phyloP scores from a whole-genome alignment of 1,140 invertebrate genomes.

The Asbolus verrucosus region DNA sequence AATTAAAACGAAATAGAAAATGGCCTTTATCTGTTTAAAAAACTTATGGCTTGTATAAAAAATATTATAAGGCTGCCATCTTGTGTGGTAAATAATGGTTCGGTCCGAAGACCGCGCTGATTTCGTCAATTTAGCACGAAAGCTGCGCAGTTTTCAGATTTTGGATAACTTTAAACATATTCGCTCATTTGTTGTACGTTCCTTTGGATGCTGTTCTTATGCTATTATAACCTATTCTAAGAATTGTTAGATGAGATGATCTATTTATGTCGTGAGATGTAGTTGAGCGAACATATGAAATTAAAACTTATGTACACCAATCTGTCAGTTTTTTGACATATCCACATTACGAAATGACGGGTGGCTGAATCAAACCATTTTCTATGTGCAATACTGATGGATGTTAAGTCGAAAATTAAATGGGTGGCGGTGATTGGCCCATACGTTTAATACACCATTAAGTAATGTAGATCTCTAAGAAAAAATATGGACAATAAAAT shows the following conservation, averaged over 20 bases:
- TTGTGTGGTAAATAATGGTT: slow-evolving; percentile 51
- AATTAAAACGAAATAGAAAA: slow-evolving; percentile 58
- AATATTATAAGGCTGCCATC: slow-evolving; percentile 58
- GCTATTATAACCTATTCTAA: slow-evolving; percentile 8
- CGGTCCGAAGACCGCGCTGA: no score
- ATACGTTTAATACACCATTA: slow-evolving; percentile 32
- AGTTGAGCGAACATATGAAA: slow-evolving; percentile 51
- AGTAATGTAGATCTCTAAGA: slow-evolving; percentile 44
- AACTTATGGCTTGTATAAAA: slow-evolving; percentile 58
- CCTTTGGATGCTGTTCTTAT: slow-evolving; percentile 25
- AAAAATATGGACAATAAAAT: slow-evolving; percentile 50
- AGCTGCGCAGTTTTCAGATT: slow-evolving; percentile 42
- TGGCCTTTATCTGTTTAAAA: slow-evolving; percentile 54
- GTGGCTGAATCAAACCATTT: slow-evolving; percentile 29
- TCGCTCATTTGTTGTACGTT: slow-evolving; percentile 50
- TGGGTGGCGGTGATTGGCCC: no score
- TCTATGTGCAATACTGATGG: slow-evolving; percentile 25
- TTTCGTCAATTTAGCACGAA: no score
- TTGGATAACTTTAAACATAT: slow-evolving; percentile 48
- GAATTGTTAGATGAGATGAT: slow-evolving; percentile 12
- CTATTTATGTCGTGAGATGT: background rate
- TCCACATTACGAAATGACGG: slow-evolving; percentile 28
- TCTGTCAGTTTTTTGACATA: slow-evolving; percentile 40
- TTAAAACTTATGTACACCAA: slow-evolving; percentile 49
- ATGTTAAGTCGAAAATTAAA: slow-evolving; percentile 33